Percentiles rank a stretch among this genome's conserved stretches.
Evolutionary conservation across 64 coral and sea anemone species (phyloP).

Genomic region (Stylophora pistillata): DNA sequence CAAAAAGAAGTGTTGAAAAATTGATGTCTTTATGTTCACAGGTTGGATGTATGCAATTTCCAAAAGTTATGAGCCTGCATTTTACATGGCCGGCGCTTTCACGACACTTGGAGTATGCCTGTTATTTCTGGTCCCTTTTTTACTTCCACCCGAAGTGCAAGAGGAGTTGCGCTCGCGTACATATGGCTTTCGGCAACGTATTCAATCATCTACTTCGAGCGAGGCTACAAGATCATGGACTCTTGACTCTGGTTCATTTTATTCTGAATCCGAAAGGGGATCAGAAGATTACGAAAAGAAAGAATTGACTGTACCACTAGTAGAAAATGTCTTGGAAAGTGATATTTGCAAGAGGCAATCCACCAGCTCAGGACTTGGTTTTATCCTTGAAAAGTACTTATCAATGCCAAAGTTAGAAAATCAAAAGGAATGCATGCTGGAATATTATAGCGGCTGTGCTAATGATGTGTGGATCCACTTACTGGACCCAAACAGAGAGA

Average conservation of each 20-base stretch:
- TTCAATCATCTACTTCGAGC: conserved; percentile 47
- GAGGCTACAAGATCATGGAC: conserved; percentile 48
- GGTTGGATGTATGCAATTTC: conserved; percentile 78
- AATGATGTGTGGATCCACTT: conserved; percentile 24
- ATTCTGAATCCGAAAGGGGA: conserved; percentile 13
- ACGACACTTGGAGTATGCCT: conserved; percentile 78
- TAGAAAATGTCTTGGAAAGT: background rate
- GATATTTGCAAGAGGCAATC: background rate
- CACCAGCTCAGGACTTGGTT: conserved; percentile 9
- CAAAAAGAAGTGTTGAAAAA: background rate
- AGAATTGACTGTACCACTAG: background rate
- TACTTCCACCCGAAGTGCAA: conserved; percentile 76
- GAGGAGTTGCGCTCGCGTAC: conserved; percentile 65
- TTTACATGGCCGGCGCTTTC: conserved; percentile 88
- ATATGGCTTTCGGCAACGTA: conserved; percentile 21
- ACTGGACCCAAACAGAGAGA: conserved; percentile 37
- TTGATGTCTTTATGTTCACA: background rate
- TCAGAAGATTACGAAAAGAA: background rate
- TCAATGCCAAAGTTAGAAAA: conserved; percentile 69
- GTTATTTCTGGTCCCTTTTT: conserved; percentile 66
- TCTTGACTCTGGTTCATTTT: conserved; percentile 24
- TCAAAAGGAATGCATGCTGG: conserved; percentile 65
- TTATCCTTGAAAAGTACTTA: conserved; percentile 83
- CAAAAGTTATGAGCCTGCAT: conserved; percentile 70
- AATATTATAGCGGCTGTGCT: conserved; percentile 9